Base-by-base conservation (phyloP, 1,140 invertebrate species). In the Lamellibrachia luymesi region DNA sequence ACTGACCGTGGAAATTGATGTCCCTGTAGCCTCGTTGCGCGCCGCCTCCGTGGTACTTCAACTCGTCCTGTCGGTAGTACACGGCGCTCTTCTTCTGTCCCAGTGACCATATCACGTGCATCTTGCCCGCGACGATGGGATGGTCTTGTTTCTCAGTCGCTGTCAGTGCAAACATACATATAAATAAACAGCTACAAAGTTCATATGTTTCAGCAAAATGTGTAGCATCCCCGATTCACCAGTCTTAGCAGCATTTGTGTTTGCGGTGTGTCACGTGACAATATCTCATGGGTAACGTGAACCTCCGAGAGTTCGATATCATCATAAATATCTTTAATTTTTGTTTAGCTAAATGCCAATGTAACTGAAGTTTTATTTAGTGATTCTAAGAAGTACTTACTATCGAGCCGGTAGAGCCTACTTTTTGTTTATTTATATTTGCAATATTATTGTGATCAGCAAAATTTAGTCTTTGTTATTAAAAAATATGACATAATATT, bases 61-160 rank as follows among this genome's bases (percentile, higher is more conserved):
- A 96, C 96, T 99, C 98, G 96, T 99, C 98, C 7, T 97, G 96
- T 92, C 97, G 97, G 96, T 99, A 99, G 96, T 99, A 99, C 1
- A 97, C 97, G 64, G 97, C 97, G 22, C 97, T 97, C 0, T 97
- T 96, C 95, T 98, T 97, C 95, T 98, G 98, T 2, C 98, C 98
- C 94, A 97, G 97, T 0, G 99, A 98, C 98, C 98, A 99, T 94
- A 99, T 99, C 1, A 99, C 98, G 95, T 99, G 98, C 97, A 99
- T 99, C 17, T 97, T 95, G 91, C 97, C 98, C 94, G 98, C 97
- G 90, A 97, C 97, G 90, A 99, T 97, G 0, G 97, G 97, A 94
- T 99, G 98, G 97, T 99, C 98, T 0, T 98, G 98, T 0, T 97
- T 97, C 94, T 99, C 98, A 93, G 96, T 97, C 0, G 97, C 97